Evolutionary conservation across 2,888 invertebrate genomes (phyloP), one percentile per base, ranked within the genome.

Genomic region (Emmelina monodactyla): DNA sequence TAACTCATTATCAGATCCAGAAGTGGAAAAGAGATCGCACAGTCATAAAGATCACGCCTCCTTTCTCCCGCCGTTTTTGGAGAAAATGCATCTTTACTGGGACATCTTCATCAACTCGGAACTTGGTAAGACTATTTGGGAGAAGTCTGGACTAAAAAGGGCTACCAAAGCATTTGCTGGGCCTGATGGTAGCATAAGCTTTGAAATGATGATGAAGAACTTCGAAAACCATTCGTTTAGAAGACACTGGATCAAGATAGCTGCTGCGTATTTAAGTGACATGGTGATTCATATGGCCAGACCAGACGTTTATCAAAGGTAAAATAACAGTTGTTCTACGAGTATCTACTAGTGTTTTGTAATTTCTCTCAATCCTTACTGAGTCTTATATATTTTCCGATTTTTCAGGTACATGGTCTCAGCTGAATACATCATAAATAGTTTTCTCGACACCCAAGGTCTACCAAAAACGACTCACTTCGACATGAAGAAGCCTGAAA

Each of bases 171-270:
- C 66, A 0, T 92, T 92, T 62, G 82, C 83, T 2, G 87, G 88
- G 14, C 80, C 85, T 1, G 82, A 86, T 36, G 91, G 91, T 0
- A 85, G 83, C 41, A 68, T 92, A 38, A 87, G 87, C 53, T 89
- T 89, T 47, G 86, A 86, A 30, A 82, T 84, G 43, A 85, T 92
- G 52, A 83, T 91, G 46, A 88, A 88, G 50, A 87, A 88, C 46
- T 84, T 93, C 46, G 91, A 92, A 56, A 91, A 92, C 57, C 89
- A 88, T 37, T 85, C 87, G 31, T 88, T 91, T 51, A 84, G 92
- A 42, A 83, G 89, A 32, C 85, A 89, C 44, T 92, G 92, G 92
- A 88, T 92, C 44, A 86, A 86, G 49, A 84, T 86, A 3, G 83
- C 90, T 6, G 88, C 91, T 1, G 83, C 85, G 42, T 89, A 88